These are phyloP conservation scores for Zaprionus capensis DNA, from an alignment of 1,140 invertebrate species.

Conservation along the genomic window DNA sequence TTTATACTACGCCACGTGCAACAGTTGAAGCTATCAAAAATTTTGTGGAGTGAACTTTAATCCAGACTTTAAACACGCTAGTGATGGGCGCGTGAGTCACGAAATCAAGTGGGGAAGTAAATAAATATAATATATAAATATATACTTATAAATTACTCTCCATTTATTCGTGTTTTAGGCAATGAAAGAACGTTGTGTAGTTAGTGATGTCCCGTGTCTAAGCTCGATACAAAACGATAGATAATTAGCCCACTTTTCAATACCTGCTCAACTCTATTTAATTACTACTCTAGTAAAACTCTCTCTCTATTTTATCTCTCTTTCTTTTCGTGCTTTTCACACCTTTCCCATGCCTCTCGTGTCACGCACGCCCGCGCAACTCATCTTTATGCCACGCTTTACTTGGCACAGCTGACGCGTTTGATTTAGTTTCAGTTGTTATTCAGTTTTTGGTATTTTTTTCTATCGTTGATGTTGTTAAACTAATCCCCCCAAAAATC, in stretches of 20 bases:
- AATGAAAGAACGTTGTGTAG: not conserved
- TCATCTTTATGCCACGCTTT: constrained; percentile 43
- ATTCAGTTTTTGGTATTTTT: constrained; percentile 18
- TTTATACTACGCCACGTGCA: constrained; percentile 59
- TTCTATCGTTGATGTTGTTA: constrained; percentile 18
- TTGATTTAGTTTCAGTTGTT: constrained; percentile 16
- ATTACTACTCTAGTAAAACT: not conserved
- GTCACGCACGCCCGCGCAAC: not conserved
- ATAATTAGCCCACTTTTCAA: not conserved
- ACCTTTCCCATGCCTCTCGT: not conserved
- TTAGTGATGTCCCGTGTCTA: not conserved
- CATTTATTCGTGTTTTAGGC: not conserved
- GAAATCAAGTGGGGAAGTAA: not conserved
- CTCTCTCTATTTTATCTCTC: not conserved
- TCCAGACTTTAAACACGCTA: not conserved
- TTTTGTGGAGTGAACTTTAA: constrained; percentile 19
- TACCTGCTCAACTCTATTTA: not conserved
- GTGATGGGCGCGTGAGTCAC: constrained; percentile 17
- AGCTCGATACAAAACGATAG: not conserved
- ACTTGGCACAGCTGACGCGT: constrained; percentile 56
- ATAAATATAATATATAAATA: too few species aligned
- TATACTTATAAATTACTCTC: not conserved
- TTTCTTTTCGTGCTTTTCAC: not conserved
- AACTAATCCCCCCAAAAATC: constrained; percentile 20
- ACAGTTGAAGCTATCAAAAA: constrained; percentile 27